Percentiles rank a stretch among this genome's conserved stretches.
These are phyloP conservation scores for Dioctria rufipes DNA, from an alignment of 2,888 invertebrate species.

Conservation along the genomic window DNA sequence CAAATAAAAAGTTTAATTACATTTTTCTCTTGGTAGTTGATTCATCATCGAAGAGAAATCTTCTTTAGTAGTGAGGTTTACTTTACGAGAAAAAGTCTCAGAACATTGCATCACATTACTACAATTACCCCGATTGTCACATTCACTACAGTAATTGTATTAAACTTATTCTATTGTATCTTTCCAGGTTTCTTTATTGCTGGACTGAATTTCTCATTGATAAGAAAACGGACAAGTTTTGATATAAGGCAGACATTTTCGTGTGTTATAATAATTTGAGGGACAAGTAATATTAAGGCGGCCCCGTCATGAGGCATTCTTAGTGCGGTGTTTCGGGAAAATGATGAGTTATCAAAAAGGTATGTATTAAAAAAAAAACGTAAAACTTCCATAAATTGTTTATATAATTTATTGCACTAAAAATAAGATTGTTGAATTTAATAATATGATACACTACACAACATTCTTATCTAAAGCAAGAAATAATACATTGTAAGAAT, in stretches of 20 bases:
- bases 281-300: slow-evolving; percentile 11
- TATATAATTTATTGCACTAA: too few species aligned
- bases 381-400: too few species aligned
- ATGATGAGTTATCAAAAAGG: slow-evolving; percentile 52
- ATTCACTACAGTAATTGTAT: neutral
- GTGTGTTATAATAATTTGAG: neutral
- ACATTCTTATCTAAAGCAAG: too few species aligned
- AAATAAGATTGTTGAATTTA: too few species aligned
- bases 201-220: slow-evolving; percentile 28
- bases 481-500: too few species aligned
- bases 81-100: slow-evolving; percentile 36
- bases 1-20: slow-evolving; percentile 52
- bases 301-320: slow-evolving; percentile 42
- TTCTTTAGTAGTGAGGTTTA: slow-evolving; percentile 33
- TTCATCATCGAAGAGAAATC: slow-evolving; percentile 32
- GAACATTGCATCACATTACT: neutral
- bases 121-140: neutral
- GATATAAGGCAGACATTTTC: neutral
- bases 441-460: too few species aligned
- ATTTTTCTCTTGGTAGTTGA: slow-evolving; percentile 40
- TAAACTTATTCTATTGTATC: slow-evolving; percentile 31
- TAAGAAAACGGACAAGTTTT: slow-evolving; percentile 21
- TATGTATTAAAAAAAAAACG: too few species aligned
- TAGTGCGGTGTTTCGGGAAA: slow-evolving; percentile 34
- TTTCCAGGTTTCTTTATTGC: slow-evolving; percentile 44